These are phyloP conservation scores for Cantharis rustica DNA, from an alignment of 2,888 invertebrate species.

Conservation along the genomic window DNA sequence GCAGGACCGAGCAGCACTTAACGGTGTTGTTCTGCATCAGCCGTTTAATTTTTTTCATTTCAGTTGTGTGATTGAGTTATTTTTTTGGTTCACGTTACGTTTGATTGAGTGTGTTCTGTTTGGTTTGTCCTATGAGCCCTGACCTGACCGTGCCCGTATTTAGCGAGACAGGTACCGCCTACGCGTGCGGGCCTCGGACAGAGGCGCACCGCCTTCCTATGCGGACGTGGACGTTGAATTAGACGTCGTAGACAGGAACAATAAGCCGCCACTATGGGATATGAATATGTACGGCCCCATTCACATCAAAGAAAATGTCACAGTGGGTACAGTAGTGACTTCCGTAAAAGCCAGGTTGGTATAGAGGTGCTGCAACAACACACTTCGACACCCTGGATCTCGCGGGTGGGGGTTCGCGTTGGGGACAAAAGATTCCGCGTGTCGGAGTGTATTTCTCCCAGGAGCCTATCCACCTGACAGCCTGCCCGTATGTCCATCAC, in stretches of 20 bases:
- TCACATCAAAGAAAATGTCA: conserved; percentile 98
- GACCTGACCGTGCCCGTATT: conserved; percentile 71
- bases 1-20: conserved; percentile 20
- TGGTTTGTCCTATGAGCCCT: conserved; percentile 65
- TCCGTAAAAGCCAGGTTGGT: conserved; percentile 98
- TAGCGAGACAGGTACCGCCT: conserved; percentile 97
- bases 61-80: conserved; percentile 55
- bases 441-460: conserved; percentile 36
- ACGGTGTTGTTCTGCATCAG: conserved; percentile 28
- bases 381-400: conserved; percentile 58
- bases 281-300: conserved; percentile 94
- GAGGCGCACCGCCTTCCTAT: conserved; percentile 88
- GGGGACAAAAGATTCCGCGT: conserved; percentile 36
- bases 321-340: conserved; percentile 98
- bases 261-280: conserved; percentile 98
- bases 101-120: conserved; percentile 55
- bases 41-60: conserved; percentile 33
- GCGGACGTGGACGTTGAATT: conserved; percentile 97
- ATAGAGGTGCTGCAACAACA: conserved; percentile 57
- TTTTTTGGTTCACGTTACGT: conserved; percentile 46
- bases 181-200: conserved; percentile 95
- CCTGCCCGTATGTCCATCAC: conserved; percentile 38
- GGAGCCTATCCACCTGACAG: conserved; percentile 38
- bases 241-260: conserved; percentile 98
- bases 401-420: conserved; percentile 51